phyloP scores from a whole-genome alignment of 2,113 vertebrate genomes.

The Sebastes schlegelii region DNA sequence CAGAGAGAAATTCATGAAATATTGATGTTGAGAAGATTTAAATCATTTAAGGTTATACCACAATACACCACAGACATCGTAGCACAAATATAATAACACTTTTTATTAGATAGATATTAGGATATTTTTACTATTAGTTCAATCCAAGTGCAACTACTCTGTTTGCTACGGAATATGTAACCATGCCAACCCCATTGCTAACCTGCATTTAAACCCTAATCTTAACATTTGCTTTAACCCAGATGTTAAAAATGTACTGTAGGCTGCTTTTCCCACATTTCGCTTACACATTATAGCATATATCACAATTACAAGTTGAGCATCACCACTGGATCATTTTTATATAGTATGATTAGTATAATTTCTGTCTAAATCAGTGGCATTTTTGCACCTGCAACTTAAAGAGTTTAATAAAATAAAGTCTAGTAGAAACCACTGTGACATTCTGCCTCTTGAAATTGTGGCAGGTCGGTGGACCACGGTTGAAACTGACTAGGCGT shows the following conservation, averaged over 20 bases:
- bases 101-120: not conserved
- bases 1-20: not conserved
- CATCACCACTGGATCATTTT: too few relatives aligned
- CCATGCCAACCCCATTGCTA: not conserved
- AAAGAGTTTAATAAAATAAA: not conserved
- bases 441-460: constrained; percentile 1
- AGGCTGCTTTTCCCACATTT: not conserved
- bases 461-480: constrained; percentile 45
- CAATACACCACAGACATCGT: not conserved
- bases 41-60: not conserved
- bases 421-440: not conserved
- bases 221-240: not conserved
- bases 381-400: not conserved
- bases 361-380: not conserved
- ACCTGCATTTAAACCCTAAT: not conserved
- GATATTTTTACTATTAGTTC: not conserved
- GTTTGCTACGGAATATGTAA: not conserved
- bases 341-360: not conserved
- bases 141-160: not conserved
- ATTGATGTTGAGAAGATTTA: not conserved
- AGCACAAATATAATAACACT: not conserved
- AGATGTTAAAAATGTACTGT: not conserved
- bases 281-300: not conserved
- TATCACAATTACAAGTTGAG: not conserved
- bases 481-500: constrained; percentile 28